phyloP scores from a whole-genome alignment of 2,797 vertebrate genomes.

The Balearica regulorum region DNA sequence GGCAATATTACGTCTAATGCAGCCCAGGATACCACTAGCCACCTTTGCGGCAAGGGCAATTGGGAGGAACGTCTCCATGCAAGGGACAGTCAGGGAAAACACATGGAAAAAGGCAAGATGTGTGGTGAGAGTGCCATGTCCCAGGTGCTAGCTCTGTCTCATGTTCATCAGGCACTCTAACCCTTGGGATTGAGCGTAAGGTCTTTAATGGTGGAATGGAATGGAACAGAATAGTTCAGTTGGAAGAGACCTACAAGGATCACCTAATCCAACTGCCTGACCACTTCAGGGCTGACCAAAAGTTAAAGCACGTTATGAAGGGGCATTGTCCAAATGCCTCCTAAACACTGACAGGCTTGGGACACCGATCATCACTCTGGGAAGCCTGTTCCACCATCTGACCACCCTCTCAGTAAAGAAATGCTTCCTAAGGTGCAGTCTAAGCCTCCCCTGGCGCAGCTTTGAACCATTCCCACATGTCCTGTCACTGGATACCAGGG shows the following conservation, averaged over 20 bases:
- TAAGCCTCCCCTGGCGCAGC: not conserved
- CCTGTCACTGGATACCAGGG: not conserved
- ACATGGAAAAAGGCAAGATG: not conserved
- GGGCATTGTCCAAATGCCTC: not conserved
- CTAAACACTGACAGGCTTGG: not conserved
- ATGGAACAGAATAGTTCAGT: not conserved
- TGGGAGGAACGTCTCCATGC: not conserved
- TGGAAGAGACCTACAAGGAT: not conserved
- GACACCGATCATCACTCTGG: rapidly evolving
- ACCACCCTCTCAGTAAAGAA: not conserved
- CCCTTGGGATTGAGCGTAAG: not conserved
- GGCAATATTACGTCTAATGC: not conserved
- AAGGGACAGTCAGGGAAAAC: not conserved
- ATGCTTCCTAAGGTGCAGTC: not conserved
- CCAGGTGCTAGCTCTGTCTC: not conserved
- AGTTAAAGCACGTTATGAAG: not conserved
- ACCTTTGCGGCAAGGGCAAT: rapidly evolving
- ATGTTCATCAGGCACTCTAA: not conserved
- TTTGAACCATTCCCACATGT: not conserved
- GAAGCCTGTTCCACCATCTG: not conserved
- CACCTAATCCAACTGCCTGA: not conserved
- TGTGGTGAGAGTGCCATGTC: rapidly evolving
- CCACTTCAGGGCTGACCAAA: not conserved
- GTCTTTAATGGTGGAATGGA: not conserved
- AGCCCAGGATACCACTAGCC: not conserved